Evolutionary conservation across 2,797 vertebrate genomes (phyloP), one percentile per base, ranked within the genome.

Genomic region (Chaenodraco wilsoni): DNA sequence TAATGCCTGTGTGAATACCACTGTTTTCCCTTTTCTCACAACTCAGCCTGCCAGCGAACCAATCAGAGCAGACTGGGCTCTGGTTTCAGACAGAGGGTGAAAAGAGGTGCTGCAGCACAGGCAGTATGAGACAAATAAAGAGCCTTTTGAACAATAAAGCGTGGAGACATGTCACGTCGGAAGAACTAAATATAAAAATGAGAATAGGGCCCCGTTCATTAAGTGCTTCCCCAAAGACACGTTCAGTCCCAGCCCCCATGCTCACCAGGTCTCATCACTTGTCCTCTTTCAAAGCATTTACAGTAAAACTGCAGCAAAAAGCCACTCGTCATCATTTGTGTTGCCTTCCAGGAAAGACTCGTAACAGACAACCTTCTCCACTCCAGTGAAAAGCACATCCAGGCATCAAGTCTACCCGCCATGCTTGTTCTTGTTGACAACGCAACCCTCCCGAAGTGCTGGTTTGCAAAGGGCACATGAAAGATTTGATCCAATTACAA

Each of bases 301-400:
- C 66, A 74, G 55, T 27, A 58, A 75, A 84, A 82, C 68, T 52
- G 49, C 78, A 52, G 86, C 37, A 17, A 37, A 75, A 87, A 55
- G 49, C 6, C 49, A 11, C 66, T 37, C 52, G 46, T 87, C 87
- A 89, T 89, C 84, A 83, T 52, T 87, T 82, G 62, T 66, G 69
- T 67, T 76, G 81, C 78, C 87, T 88, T 87, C 72, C 73, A 83
- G 83, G 65, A 87, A 85, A 77, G 72, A 73, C 74, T 79, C 65
- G 46, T 88, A 90, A 87, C 92, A 88, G 82, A 89, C 65, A 78
- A 90, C 91, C 91, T 89, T 91, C 90, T 89, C 84, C 88, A 87
- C 83, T 87, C 79, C 37, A 68, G 65, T 83, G 74, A 84, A 88
- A 87, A 89, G 91, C 68, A 87, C 85, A 89, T 75, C 71, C 65